Evolutionary conservation across 1,140 invertebrate genomes (phyloP).

Genomic region (Drosophila asahinai): DNA sequence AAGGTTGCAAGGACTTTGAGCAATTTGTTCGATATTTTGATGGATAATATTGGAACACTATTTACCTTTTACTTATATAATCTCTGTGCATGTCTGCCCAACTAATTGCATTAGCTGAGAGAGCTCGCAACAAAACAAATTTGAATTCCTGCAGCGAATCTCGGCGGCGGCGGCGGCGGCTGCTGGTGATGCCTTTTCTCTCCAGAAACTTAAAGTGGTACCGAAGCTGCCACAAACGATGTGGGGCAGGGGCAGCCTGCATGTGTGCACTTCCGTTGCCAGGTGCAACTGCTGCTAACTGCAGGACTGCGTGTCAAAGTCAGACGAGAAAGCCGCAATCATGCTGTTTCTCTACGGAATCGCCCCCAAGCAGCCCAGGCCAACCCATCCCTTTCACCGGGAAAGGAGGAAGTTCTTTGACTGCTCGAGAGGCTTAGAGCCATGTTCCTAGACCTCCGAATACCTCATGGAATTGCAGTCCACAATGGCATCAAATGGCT

Average conservation of each 20-base stretch:
- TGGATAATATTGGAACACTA: no score
- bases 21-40: neutral
- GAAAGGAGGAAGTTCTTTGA: constrained; percentile 11
- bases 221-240: constrained; percentile 13
- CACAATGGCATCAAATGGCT: neutral
- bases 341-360: constrained; percentile 26
- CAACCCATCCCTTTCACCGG: neutral
- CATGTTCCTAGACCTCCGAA: neutral
- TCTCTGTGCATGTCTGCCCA: no score
- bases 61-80: no score
- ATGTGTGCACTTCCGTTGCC: constrained; percentile 45
- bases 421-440: neutral
- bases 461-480: neutral
- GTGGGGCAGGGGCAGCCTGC: neutral
- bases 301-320: constrained; percentile 59
- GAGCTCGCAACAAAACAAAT: no score
- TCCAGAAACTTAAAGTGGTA: constrained; percentile 20
- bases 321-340: constrained; percentile 67
- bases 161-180: no score
- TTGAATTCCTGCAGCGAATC: no score
- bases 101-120: no score
- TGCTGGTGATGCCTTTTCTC: neutral
- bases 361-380: constrained; percentile 2
- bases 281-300: constrained; percentile 41
- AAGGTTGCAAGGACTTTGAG: no score